Percentiles rank a stretch among this genome's conserved stretches.
phyloP scores from a whole-genome alignment of 2,888 invertebrate genomes.

The Malthinus flaveolus region DNA sequence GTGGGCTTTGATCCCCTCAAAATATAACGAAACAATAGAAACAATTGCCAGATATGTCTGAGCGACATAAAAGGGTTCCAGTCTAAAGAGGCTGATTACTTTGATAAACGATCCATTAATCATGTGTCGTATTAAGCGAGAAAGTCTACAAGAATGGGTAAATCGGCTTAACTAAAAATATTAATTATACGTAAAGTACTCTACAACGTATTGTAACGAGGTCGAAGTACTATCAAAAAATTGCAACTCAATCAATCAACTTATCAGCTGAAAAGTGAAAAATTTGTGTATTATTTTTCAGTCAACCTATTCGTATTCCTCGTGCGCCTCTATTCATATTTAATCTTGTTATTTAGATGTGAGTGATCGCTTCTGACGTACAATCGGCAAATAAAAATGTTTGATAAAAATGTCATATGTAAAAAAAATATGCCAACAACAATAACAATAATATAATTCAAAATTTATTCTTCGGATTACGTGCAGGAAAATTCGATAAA shows the following conservation, averaged over 20 bases:
- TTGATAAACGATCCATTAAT: conserved; percentile 54
- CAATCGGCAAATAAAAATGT: conserved; percentile 5
- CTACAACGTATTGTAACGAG: too few relatives aligned
- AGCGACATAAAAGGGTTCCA: conserved; percentile 40
- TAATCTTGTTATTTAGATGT: conserved; percentile 2
- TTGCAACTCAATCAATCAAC: too few relatives aligned
- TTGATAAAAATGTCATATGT: too few relatives aligned
- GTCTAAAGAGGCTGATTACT: conserved; percentile 51
- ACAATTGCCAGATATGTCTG: conserved; percentile 44
- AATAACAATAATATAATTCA: too few relatives aligned
- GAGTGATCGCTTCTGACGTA: background rate
- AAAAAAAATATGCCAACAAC: too few relatives aligned
- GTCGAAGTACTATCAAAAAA: too few relatives aligned
- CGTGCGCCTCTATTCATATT: conserved; percentile 1
- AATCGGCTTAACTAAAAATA: background rate
- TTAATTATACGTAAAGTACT: too few relatives aligned
- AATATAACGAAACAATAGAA: conserved; percentile 43
- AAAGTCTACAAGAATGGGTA: conserved; percentile 4
- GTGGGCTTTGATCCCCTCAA: conserved; percentile 17
- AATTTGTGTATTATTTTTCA: background rate
- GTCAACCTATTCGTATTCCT: conserved; percentile 1
- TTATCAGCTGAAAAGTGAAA: background rate
- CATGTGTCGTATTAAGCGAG: conserved; percentile 35
- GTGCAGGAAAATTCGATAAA: too few relatives aligned
- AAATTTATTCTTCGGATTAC: too few relatives aligned